Conservation (phyloP, 2,888 invertebrate species). For the Agrotis clavis region DNA sequence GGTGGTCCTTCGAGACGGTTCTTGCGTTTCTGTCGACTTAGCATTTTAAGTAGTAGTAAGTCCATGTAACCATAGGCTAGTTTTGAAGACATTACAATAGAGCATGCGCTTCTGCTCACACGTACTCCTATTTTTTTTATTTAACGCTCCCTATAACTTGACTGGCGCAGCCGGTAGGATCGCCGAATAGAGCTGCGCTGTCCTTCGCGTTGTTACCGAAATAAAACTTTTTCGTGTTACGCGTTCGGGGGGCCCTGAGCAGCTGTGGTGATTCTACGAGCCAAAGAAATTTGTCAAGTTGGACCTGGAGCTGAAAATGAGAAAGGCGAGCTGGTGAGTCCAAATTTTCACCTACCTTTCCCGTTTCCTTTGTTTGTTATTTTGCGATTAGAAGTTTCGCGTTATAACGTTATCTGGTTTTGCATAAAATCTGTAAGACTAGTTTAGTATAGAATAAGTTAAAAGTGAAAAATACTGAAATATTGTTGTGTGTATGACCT, state of each 20-base stretch:
- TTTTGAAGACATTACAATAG: neutral
- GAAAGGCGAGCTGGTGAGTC: constrained; percentile 10
- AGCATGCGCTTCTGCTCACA: neutral
- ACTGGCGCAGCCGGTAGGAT: constrained; percentile 6
- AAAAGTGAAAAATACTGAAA: neutral
- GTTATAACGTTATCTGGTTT: constrained; percentile 4
- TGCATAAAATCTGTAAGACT: constrained; percentile 3
- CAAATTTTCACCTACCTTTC: constrained; percentile 9
- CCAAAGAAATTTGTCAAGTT: neutral
- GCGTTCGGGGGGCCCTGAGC: neutral
- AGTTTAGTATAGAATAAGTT: neutral
- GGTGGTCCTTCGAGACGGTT: neutral
- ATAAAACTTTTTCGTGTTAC: neutral
- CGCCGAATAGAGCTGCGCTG: neutral
- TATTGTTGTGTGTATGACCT: too few species aligned
- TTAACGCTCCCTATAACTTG: neutral
- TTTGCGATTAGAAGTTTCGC: constrained; percentile 1
- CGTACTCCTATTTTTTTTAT: neutral
- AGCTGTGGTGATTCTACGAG: constrained; percentile 9
- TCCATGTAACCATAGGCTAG: constrained; percentile 1
- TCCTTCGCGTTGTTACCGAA: neutral
- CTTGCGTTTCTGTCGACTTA: neutral
- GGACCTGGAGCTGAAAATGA: neutral
- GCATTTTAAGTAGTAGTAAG: neutral
- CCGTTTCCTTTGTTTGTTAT: neutral